phyloP scores from a whole-genome alignment of 2,113 vertebrate genomes.

The Acrocephalus arundinaceus region DNA sequence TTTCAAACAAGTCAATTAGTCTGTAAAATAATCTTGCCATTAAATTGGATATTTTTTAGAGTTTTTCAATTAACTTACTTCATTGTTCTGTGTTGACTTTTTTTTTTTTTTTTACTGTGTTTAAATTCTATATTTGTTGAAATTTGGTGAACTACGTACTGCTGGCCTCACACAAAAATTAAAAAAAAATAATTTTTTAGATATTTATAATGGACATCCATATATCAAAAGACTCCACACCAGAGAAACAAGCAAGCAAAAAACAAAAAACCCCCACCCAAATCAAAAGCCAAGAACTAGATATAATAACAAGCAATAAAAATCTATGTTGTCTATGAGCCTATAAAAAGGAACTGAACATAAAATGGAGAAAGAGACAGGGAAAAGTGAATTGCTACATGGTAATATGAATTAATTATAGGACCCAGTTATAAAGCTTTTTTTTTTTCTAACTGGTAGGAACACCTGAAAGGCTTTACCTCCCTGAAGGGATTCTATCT shows the following conservation, averaged over 20 bases:
- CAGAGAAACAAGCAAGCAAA: neutral
- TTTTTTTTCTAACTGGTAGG: conserved; percentile 8
- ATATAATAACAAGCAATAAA: neutral
- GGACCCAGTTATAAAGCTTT: neutral
- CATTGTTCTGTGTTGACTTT: neutral
- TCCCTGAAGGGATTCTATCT: neutral
- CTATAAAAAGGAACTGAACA: neutral
- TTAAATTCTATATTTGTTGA: neutral
- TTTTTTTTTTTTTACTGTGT: neutral
- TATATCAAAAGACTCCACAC: neutral
- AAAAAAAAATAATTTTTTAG: neutral
- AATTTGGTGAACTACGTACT: neutral
- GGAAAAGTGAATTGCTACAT: neutral
- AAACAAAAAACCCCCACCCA: neutral
- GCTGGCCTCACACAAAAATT: neutral
- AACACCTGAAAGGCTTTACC: neutral
- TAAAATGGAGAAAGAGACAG: neutral
- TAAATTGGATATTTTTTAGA: neutral
- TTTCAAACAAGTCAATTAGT: neutral
- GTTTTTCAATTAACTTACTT: neutral
- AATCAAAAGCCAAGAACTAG: neutral
- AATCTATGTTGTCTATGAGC: neutral
- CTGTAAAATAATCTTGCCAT: neutral
- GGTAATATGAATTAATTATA: conserved; percentile 3
- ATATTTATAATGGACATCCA: neutral